phyloP scores from a whole-genome alignment of 2,113 vertebrate species.

The Pungitius pungitius region DNA sequence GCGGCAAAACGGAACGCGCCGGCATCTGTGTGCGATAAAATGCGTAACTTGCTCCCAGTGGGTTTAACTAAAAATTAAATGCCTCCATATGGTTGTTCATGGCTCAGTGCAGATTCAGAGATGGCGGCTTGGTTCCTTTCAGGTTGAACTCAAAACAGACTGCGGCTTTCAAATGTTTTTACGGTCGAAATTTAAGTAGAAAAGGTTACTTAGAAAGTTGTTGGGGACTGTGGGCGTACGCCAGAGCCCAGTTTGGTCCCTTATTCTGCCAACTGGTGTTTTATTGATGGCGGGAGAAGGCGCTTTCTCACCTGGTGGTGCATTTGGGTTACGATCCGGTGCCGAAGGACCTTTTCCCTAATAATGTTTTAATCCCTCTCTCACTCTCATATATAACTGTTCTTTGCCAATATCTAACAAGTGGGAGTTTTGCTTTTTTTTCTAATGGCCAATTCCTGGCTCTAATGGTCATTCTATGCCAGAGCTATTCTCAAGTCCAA shows the following conservation, averaged over 20 bases:
- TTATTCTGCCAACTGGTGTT: not conserved
- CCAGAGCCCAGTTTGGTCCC: not conserved
- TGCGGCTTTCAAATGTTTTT: not conserved
- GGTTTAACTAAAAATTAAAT: conserved; percentile 31
- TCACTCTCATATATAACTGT: conserved; percentile 15
- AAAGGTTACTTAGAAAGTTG: not conserved
- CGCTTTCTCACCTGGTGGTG: not conserved
- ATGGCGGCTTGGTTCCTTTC: not conserved
- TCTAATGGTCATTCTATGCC: conserved; percentile 23
- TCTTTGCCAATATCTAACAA: conserved; percentile 26
- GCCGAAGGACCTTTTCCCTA: not conserved
- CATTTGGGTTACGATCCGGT: not conserved
- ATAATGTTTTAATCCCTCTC: not conserved
- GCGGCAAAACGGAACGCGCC: conserved; percentile 45
- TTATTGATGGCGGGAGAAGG: not conserved
- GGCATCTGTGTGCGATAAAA: conserved; percentile 44
- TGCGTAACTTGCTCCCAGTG: conserved; percentile 3
- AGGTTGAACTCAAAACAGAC: not conserved
- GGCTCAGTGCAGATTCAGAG: conserved; percentile 45
- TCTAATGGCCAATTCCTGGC: not conserved
- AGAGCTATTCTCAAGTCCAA: not conserved
- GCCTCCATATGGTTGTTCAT: conserved; percentile 53
- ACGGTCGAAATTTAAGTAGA: not conserved
- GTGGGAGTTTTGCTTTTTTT: conserved; percentile 27
- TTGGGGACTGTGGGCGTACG: not conserved